Conservation (phyloP, 2,113 vertebrate genomes). For the Pagrus major region DNA sequence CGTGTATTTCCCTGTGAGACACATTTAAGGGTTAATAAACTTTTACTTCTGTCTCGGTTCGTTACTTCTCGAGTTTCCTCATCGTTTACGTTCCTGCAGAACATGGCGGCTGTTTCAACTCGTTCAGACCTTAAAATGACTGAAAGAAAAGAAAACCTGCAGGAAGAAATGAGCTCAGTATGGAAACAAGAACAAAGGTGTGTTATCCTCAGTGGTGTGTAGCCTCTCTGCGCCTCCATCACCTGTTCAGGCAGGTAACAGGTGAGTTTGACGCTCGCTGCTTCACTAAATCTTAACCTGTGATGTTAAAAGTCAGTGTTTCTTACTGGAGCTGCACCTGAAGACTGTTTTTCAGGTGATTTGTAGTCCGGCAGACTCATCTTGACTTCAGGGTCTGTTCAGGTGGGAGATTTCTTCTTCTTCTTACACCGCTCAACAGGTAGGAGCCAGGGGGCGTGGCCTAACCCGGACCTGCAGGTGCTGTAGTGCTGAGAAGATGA, state of each 20-base stretch:
- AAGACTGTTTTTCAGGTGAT: conserved; percentile 40
- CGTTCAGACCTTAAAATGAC: fast-evolving
- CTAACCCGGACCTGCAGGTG: conserved; percentile 59
- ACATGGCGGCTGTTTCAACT: not conserved
- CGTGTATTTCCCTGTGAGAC: not conserved
- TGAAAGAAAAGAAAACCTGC: not conserved
- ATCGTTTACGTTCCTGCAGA: not conserved
- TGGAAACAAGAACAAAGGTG: too few relatives aligned
- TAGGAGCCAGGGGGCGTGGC: conserved; percentile 60
- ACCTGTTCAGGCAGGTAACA: not conserved
- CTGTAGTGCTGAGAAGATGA: not conserved
- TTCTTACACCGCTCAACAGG: conserved; percentile 5
- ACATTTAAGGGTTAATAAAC: not conserved
- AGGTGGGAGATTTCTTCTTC: not conserved
- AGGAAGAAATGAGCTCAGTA: not conserved
- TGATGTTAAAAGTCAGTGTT: fast-evolving
- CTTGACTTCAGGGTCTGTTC: not conserved
- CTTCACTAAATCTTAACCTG: not conserved
- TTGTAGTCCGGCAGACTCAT: conserved; percentile 81
- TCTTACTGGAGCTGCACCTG: conserved; percentile 31
- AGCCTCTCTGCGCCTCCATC: not conserved
- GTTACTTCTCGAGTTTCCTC: conserved; percentile 5
- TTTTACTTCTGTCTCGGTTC: not conserved
- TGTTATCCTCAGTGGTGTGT: too few relatives aligned
- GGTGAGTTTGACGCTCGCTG: not conserved